Evolutionary conservation across 2,888 invertebrate genomes (phyloP).

Genomic region (Auanema sp.): DNA sequence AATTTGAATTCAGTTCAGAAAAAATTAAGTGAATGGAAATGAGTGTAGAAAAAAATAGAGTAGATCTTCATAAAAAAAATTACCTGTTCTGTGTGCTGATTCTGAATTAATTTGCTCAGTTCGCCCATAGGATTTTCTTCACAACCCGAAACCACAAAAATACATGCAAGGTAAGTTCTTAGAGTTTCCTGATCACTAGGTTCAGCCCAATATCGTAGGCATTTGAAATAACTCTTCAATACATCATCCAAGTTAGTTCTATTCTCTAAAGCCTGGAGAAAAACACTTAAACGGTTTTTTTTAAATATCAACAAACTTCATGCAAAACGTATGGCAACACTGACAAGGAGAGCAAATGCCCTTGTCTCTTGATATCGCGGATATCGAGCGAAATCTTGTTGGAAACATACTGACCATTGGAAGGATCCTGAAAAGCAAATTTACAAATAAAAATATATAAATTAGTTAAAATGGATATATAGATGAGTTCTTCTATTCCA

Average conservation of each 20-base stretch:
- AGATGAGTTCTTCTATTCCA: background rate
- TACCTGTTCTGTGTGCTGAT: slow-evolving; percentile 77
- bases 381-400: slow-evolving; percentile 52
- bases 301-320: slow-evolving; percentile 36
- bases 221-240: slow-evolving; percentile 15
- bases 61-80: slow-evolving; percentile 1
- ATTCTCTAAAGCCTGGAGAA: slow-evolving; percentile 30
- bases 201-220: slow-evolving; percentile 31
- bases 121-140: slow-evolving; percentile 76
- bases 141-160: slow-evolving; percentile 70
- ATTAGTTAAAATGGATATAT: background rate
- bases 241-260: slow-evolving; percentile 15
- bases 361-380: slow-evolving; percentile 65
- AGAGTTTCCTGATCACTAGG: slow-evolving; percentile 81
- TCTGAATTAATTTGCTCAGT: slow-evolving; percentile 77
- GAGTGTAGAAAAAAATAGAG: background rate
- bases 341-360: slow-evolving; percentile 58
- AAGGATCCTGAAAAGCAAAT: slow-evolving; percentile 38
- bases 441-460: too few species aligned
- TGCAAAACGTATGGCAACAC: slow-evolving; percentile 58
- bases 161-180: slow-evolving; percentile 69
- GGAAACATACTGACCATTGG: slow-evolving; percentile 13
- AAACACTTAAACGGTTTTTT: too few species aligned
- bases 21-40: background rate
- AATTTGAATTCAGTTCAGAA: background rate